Percentiles rank a stretch among this genome's conserved stretches.
These are phyloP conservation scores for Drosophila infuscata DNA, from an alignment of 2,888 invertebrate species.

Conservation along the genomic window DNA sequence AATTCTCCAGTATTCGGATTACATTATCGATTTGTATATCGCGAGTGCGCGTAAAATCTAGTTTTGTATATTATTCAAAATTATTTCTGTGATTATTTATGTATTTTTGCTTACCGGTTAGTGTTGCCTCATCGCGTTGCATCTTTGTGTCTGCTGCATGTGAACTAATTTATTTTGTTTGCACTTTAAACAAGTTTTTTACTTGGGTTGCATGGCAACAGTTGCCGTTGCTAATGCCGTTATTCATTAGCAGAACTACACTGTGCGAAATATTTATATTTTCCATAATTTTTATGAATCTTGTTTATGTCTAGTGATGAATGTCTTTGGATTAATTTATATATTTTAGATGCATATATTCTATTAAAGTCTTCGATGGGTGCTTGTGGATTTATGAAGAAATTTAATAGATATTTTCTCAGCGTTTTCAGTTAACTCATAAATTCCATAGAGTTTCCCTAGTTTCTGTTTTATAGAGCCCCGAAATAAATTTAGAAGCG, in stretches of 20 bases:
- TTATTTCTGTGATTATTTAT: no score
- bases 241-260: not conserved
- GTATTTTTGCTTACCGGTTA: constrained; percentile 22
- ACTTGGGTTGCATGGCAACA: constrained; percentile 46
- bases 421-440: no score
- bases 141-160: not conserved
- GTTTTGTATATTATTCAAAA: not conserved
- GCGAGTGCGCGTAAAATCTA: constrained; percentile 43
- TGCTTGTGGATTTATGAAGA: no score
- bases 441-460: no score
- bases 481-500: no score
- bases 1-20: constrained; percentile 29
- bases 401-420: no score
- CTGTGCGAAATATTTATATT: not conserved
- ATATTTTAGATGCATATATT: no score
- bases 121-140: constrained; percentile 21
- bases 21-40: constrained; percentile 55
- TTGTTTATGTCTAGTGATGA: no score
- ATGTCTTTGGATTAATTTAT: no score
- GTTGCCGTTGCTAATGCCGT: not conserved
- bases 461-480: no score
- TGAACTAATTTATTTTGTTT: constrained; percentile 4
- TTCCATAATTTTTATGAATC: no score
- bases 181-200: constrained; percentile 27
- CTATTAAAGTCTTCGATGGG: no score